These are phyloP conservation scores for Caenorhabditis wallacei DNA, from an alignment of 2,888 invertebrate species.

Conservation along the genomic window DNA sequence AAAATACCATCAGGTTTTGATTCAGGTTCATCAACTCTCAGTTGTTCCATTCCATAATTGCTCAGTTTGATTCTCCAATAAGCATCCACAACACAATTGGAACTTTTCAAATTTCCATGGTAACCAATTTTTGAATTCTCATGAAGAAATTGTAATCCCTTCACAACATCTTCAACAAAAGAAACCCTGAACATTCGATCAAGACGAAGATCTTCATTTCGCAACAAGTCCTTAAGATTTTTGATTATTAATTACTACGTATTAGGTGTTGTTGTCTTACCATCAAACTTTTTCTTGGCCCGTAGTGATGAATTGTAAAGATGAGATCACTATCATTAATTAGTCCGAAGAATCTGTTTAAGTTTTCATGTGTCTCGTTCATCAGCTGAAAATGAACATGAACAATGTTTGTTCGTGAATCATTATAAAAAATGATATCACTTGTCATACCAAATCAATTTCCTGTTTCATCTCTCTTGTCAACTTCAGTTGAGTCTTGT, in stretches of 20 bases:
- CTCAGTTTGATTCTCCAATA: conserved; percentile 96
- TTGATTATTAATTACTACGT: conserved; percentile 89
- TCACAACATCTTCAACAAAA: conserved; percentile 92
- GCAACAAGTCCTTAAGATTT: conserved; percentile 87
- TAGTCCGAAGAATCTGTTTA: conserved; percentile 94
- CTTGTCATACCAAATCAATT: conserved; percentile 66
- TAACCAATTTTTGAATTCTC: conserved; percentile 86
- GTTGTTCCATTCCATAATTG: conserved; percentile 90
- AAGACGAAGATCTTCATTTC: conserved; percentile 92
- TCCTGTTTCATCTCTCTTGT: conserved; percentile 73
- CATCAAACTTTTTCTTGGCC: conserved; percentile 96
- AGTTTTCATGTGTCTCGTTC: conserved; percentile 90
- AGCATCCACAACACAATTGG: conserved; percentile 95
- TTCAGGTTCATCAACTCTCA: conserved; percentile 66
- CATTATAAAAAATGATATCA: conserved; percentile 35
- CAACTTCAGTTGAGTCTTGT: conserved; percentile 65
- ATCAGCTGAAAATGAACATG: conserved; percentile 68
- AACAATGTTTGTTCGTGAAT: conserved; percentile 4
- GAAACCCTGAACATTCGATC: conserved; percentile 97
- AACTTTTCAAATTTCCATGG: conserved; percentile 87
- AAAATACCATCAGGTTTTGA: conserved; percentile 57
- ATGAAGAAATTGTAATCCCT: conserved; percentile 95
- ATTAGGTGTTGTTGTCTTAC: too few species aligned
- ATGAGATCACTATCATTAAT: conserved; percentile 90
- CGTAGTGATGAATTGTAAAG: conserved; percentile 95